Evolutionary conservation across 2,888 invertebrate species (phyloP), one percentile per base, ranked within the genome.

Genomic region (Nysson spinosus): DNA sequence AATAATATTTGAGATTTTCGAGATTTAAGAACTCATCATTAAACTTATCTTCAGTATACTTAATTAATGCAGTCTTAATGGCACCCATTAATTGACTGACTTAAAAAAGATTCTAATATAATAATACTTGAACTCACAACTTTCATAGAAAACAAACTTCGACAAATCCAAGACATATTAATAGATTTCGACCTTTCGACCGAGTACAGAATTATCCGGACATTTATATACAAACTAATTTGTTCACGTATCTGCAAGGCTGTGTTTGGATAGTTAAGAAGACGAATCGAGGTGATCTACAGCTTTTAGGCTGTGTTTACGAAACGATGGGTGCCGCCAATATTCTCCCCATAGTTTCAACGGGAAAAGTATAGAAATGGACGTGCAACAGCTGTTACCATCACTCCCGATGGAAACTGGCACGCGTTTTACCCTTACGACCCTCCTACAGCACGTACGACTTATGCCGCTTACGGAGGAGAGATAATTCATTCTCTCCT

Each of bases 381-480:
- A 74, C 81, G 79, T 75, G 82, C 77, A 77, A 77, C 83, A 83
- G 83, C 83, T 83, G 83, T 79, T 82, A 72, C 72, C 69, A 73
- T 77, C 76, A 77, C 77, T 82, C 82, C 63, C 69, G 77, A 69
- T 78, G 69, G 78, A 77, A 77, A 69, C 76, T 75, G 76, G 77
- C 76, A 77, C 76, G 77, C 77, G 77, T 68, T 67, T 46, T 64
- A 30, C 57, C 58, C 51, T 50, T 51, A 54, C 44, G 63, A 72
- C 72, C 63, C 51, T 63, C 68, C 42, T 73, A n/a, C 68, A 75
- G 75, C 75, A 75, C 75, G 75, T 75, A 75, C 75, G 68, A 72
- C 73, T 72, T 75, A 75, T 56, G 75, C 72, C 67, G 55, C 64
- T 60, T 72, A 68, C 52, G 24, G 54, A 64, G 66, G 75, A 75